Evolutionary conservation across 2,888 invertebrate genomes (phyloP).

Genomic region (Tholera decimalis): DNA sequence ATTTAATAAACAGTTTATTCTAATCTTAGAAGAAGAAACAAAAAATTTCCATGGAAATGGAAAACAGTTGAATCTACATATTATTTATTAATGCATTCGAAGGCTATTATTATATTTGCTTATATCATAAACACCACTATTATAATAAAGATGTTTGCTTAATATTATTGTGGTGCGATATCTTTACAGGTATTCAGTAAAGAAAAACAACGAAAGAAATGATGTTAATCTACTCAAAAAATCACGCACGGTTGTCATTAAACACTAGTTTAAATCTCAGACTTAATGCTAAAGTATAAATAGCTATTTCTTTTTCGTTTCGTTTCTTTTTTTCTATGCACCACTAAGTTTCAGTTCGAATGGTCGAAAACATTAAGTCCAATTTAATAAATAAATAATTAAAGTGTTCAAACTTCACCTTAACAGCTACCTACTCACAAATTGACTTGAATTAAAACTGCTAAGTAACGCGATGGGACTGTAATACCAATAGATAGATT

Average conservation of each 20-base stretch:
- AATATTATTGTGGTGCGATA: slow-evolving; percentile 20
- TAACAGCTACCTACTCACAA: slow-evolving; percentile 57
- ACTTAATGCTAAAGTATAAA: no score
- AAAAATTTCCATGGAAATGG: slow-evolving; percentile 38
- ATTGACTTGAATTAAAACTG: slow-evolving; percentile 65
- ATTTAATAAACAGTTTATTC: background rate
- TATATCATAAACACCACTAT: slow-evolving; percentile 27
- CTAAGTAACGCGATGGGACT: slow-evolving; percentile 69
- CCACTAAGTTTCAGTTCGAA: no score
- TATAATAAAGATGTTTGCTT: slow-evolving; percentile 26
- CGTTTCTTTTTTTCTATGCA: no score
- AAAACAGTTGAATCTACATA: slow-evolving; percentile 30
- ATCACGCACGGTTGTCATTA: no score
- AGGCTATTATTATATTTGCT: slow-evolving; percentile 32
- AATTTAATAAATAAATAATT: no score
- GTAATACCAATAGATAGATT: slow-evolving; percentile 80
- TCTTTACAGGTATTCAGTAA: background rate
- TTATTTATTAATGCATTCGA: slow-evolving; percentile 37
- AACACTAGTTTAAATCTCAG: no score
- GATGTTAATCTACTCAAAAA: no score
- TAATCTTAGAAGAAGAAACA: background rate
- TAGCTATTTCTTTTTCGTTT: no score
- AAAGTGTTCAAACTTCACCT: slow-evolving; percentile 34
- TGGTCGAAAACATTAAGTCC: no score
- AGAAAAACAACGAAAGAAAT: no score